Conservation (phyloP, 2,797 vertebrate genomes). For the Vipera latastei region DNA sequence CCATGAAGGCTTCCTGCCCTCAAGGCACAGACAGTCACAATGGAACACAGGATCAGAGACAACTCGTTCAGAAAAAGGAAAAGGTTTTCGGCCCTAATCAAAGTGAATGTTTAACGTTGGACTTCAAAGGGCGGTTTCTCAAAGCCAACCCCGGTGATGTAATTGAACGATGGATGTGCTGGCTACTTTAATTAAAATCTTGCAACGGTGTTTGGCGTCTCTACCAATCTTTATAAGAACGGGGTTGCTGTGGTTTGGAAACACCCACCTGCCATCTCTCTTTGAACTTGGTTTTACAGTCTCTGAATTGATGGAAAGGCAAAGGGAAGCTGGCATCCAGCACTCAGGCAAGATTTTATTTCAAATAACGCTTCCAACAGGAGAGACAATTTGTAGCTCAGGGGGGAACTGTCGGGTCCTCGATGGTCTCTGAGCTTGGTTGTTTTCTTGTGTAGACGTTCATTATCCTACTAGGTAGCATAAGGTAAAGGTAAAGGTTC, state of each 20-base stretch:
- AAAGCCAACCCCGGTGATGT: neutral
- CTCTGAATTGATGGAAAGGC: no score
- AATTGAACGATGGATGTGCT: constrained; percentile 34
- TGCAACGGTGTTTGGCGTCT: constrained; percentile 5
- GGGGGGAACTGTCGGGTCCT: no score
- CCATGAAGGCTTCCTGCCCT: constrained; percentile 16
- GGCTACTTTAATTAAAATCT: neutral
- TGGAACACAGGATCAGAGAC: neutral
- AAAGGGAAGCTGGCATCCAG: no score
- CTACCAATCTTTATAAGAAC: constrained; percentile 8
- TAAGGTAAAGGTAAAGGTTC: no score
- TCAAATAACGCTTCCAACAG: no score
- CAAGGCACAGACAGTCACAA: constrained; percentile 24
- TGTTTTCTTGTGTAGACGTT: no score
- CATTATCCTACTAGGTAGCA: no score
- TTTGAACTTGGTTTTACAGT: no score
- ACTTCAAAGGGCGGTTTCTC: constrained; percentile 50
- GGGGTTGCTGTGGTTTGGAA: neutral
- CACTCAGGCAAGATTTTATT: no score
- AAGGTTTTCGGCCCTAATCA: constrained; percentile 40
- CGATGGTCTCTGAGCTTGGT: no score
- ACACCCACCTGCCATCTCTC: no score
- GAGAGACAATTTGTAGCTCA: no score
- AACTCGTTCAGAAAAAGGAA: neutral
- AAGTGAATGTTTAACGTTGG: constrained; percentile 46